Conservation (phyloP, 2,797 vertebrate genomes). For the Acestrorhynchus altus region DNA sequence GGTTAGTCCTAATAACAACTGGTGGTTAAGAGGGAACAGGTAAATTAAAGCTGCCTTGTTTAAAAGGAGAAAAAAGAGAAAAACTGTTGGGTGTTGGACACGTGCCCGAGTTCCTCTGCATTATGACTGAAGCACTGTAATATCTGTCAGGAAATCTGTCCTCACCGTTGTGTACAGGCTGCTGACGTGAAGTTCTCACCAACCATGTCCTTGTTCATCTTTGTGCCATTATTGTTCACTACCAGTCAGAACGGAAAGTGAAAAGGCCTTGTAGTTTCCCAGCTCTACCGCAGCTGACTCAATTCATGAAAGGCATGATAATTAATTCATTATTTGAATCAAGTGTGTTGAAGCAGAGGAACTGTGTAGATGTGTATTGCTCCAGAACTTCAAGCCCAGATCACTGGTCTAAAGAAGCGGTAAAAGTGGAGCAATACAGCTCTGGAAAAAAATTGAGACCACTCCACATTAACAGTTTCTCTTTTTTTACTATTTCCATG, state of each 20-base stretch:
- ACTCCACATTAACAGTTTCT: too few relatives aligned
- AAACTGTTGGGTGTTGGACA: slow-evolving; percentile 5
- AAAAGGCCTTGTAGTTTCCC: not conserved
- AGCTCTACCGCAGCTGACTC: not conserved
- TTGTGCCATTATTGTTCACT: not conserved
- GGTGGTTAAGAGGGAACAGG: not conserved
- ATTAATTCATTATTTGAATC: not conserved
- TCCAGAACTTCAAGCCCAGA: too few relatives aligned
- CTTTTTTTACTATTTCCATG: too few relatives aligned
- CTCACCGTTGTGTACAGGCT: slow-evolving; percentile 15
- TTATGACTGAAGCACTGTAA: slow-evolving; percentile 31
- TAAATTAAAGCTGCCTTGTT: slow-evolving; percentile 33
- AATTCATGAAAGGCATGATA: not conserved
- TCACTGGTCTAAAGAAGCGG: not conserved
- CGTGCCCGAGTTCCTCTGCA: not conserved
- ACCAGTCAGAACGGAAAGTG: not conserved
- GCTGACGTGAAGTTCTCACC: not conserved
- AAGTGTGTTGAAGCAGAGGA: not conserved
- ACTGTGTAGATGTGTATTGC: too few relatives aligned
- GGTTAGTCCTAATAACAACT: not conserved
- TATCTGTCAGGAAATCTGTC: slow-evolving; percentile 30
- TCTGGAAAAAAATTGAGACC: too few relatives aligned
- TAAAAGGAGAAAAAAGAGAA: too few relatives aligned
- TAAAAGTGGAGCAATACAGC: not conserved
- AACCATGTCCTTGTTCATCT: not conserved